Evolutionary conservation across 2,888 invertebrate genomes (phyloP).

Genomic region (Pterostichus madidus): DNA sequence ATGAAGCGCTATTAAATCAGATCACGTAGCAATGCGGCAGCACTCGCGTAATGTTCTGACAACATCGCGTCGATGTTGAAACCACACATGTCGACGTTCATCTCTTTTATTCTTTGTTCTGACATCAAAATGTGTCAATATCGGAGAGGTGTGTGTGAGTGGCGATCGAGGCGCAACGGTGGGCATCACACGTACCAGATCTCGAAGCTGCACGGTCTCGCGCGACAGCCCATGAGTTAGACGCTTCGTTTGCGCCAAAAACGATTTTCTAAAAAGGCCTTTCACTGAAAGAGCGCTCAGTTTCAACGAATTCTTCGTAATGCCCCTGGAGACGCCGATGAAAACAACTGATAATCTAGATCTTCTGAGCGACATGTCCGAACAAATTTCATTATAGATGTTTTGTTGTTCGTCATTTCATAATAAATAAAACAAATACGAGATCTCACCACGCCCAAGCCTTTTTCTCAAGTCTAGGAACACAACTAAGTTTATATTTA

Average conservation of each 20-base stretch:
- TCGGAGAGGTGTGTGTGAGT: slow-evolving; percentile 10
- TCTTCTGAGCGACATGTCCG: neutral
- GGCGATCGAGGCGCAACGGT: neutral
- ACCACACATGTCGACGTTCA: neutral
- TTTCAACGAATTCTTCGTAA: slow-evolving; percentile 17
- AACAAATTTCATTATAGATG: neutral
- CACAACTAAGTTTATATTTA: too few relatives aligned
- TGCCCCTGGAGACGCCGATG: neutral
- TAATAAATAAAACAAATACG: slow-evolving; percentile 1
- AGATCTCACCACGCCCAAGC: neutral
- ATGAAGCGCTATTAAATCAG: slow-evolving; percentile 27
- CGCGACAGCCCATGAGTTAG: slow-evolving; percentile 24
- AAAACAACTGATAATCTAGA: slow-evolving; percentile 3
- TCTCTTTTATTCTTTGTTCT: slow-evolving; percentile 31
- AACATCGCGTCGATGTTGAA: slow-evolving; percentile 3
- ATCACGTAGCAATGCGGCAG: slow-evolving; percentile 41
- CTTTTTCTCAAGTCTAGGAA: too few relatives aligned
- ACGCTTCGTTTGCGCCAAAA: slow-evolving; percentile 12
- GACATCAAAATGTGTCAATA: slow-evolving; percentile 49
- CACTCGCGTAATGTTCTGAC: slow-evolving; percentile 23
- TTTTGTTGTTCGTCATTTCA: neutral
- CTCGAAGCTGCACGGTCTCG: slow-evolving; percentile 24
- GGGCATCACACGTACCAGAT: slow-evolving; percentile 27
- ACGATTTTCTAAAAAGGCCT: slow-evolving; percentile 37
- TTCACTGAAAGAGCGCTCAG: neutral